Evolutionary conservation across 2,113 vertebrate genomes (phyloP).

Genomic region (Cottus gobio): DNA sequence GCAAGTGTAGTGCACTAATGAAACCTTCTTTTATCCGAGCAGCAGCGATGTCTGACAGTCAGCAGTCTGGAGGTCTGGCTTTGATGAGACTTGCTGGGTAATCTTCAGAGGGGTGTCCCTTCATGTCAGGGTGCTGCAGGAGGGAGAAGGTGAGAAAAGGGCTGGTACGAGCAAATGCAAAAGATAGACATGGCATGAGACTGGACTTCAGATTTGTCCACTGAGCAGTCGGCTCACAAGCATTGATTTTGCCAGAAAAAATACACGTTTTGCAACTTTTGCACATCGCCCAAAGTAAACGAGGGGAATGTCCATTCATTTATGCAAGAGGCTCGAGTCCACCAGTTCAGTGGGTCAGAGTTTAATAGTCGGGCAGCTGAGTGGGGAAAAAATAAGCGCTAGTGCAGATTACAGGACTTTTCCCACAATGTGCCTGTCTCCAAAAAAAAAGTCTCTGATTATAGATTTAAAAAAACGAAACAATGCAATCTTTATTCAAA

Average conservation of each 20-base stretch:
- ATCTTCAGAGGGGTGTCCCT: conserved; percentile 27
- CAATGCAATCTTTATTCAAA: not conserved
- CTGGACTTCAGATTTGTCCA: not conserved
- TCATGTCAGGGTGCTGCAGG: conserved; percentile 17
- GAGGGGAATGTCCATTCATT: not conserved
- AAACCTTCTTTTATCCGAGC: conserved; percentile 11
- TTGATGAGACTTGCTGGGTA: conserved; percentile 45
- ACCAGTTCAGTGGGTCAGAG: not conserved
- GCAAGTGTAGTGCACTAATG: not conserved
- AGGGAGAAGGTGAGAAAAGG: conserved; percentile 11
- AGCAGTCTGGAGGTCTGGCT: conserved; percentile 26
- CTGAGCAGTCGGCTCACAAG: too few relatives aligned
- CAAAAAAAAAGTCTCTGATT: not conserved
- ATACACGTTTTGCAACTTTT: not conserved
- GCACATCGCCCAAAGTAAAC: not conserved
- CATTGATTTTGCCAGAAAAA: not conserved
- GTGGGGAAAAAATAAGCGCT: not conserved
- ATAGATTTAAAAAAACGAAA: not conserved
- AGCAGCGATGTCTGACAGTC: conserved; percentile 10
- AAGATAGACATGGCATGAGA: conserved; percentile 9
- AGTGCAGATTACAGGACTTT: not conserved
- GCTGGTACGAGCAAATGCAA: conserved; percentile 1
- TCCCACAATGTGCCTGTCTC: not conserved
- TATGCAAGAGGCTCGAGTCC: not conserved
- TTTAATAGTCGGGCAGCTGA: not conserved